phyloP scores from a whole-genome alignment of 1,140 invertebrate species.

The Hesperophylax magnus region DNA sequence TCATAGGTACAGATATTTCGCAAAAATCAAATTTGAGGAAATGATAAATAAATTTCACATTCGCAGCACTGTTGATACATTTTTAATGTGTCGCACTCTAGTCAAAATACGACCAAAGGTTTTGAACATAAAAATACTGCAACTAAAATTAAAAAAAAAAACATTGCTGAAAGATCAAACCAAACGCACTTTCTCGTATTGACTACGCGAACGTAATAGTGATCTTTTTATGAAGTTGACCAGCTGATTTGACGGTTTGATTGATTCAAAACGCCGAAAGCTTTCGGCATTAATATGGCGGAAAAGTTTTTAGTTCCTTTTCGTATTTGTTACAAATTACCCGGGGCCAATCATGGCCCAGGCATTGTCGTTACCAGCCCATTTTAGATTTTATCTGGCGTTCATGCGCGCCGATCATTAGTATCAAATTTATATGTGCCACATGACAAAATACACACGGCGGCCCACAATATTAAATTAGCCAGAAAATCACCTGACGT shows the following conservation, averaged over 20 bases:
- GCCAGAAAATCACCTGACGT: constrained; percentile 40
- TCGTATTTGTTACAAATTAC: constrained; percentile 39
- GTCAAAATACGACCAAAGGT: constrained; percentile 13
- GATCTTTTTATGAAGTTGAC: neutral
- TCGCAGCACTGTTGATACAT: constrained; percentile 21
- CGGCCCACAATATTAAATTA: constrained; percentile 41
- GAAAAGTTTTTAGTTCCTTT: constrained; percentile 44
- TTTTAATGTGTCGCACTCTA: constrained; percentile 39
- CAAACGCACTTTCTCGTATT: too few relatives aligned
- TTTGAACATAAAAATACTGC: neutral
- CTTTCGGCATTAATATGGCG: constrained; percentile 39
- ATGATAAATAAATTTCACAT: constrained; percentile 16
- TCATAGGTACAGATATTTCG: neutral
- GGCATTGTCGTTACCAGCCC: constrained; percentile 41
- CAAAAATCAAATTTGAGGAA: constrained; percentile 25
- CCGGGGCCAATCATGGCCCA: constrained; percentile 30
- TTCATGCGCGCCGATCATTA: constrained; percentile 42
- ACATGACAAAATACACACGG: constrained; percentile 37
- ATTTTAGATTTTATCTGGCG: constrained; percentile 44
- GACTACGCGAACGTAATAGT: too few relatives aligned
- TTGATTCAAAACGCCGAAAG: constrained; percentile 16
- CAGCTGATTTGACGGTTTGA: neutral
- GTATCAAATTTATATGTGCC: constrained; percentile 44
- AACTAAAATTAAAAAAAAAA: neutral
- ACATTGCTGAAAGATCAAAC: too few relatives aligned